Evolutionary conservation across 30 jellyfish, hydroid and myxozoan species (phyloP), one percentile per base, ranked within the genome.

Genomic region (Chrysaora quinquecirrha): DNA sequence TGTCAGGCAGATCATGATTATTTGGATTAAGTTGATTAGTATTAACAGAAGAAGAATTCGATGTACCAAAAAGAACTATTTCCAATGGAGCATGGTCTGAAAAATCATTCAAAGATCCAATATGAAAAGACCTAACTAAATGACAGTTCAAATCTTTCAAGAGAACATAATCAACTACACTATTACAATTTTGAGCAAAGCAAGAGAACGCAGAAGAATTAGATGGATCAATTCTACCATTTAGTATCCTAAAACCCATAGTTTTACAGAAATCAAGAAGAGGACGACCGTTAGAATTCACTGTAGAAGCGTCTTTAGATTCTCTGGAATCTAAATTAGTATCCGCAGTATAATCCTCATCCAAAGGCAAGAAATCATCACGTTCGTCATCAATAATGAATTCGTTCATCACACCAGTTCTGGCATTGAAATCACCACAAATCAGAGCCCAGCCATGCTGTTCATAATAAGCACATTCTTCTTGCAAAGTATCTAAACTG

Each of bases 331-430:
- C 16, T 16, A 43, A 43, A 16, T 43, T 9, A 6, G 9, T 9
- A 43, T 75, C 87, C 20, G 76, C 76, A 25, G 31, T 9, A 46
- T 75, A 75, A 54, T 52, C 56, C 30, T 75, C 87, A 34, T 75
- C 87, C 25, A 75, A 27, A 10, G 87, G 87, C 67, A 75, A 38
- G 35, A 27, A 75, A 48, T 75, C 87, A 54, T 75, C 87, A 27
- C 16, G 18, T 32, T 50, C 87, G 76, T 75, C 87, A 52, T 75
- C 28, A 18, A 16, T 64, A 23, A 75, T 75, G 56, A 47, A 75
- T 28, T 75, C 87, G 34, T 58, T 75, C 20, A 52, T 67, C 23
- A 50, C 76, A n/a, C n/a, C n/a, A n/a, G n/a, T n/a, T n/a, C n/a
- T n/a, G n/a, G n/a, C n/a, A n/a, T n/a, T n/a, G n/a, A n/a, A n/a